Base-by-base conservation (phyloP, 2,797 vertebrate species). In the Pygocentrus nattereri region DNA sequence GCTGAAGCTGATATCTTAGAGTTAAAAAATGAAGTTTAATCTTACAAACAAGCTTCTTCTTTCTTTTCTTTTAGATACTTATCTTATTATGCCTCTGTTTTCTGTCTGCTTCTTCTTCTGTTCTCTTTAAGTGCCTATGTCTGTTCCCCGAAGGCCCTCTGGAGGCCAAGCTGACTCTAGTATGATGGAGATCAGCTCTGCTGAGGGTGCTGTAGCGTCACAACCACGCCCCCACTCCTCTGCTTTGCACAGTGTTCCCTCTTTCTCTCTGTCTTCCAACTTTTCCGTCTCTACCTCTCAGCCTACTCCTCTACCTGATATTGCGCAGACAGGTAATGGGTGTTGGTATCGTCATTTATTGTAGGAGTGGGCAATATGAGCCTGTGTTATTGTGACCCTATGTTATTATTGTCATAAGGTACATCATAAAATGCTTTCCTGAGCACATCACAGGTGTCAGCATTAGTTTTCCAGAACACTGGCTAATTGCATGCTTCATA, bases 321-420 rank as follows among this genome's bases (percentile, higher is more conserved):
- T 61, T 23, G 78, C 86, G 23, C 74, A 86, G 67, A 82, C 90
- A 94, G 80, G 82, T 95, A 93, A 83, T 47, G n/a, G 25, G 27
- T 52, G 44, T 78, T 74, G 58, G 18, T 18, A 19, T 25, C 23
- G 4, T 25, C 16, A 61, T 44, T 31, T 62, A 34, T n/a, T 34
- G 61, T 64, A 59, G 11, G 11, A 59, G n/a, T 59, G 54, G 56
- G n/a, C 54, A 10, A 25, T 58, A 19, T 19, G n/a, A n/a, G n/a
- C n/a, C n/a, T n/a, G n/a, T n/a, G n/a, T 11, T 0, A 2, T 6
- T 56, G n/a, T 23, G 21, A 4, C 44, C 13, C n/a, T n/a, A n/a
- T n/a, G n/a, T 12, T 15, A 16, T 59, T 59, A 27, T 27, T 3
- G 13, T 59, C 23, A 27, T 59, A 59, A 13, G 15, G 59, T 23